A percentile compares a stretch with the other conserved stretches of the same genome.
Conservation (phyloP, 2,797 vertebrate species). For the Aeoliscus strigatus region DNA sequence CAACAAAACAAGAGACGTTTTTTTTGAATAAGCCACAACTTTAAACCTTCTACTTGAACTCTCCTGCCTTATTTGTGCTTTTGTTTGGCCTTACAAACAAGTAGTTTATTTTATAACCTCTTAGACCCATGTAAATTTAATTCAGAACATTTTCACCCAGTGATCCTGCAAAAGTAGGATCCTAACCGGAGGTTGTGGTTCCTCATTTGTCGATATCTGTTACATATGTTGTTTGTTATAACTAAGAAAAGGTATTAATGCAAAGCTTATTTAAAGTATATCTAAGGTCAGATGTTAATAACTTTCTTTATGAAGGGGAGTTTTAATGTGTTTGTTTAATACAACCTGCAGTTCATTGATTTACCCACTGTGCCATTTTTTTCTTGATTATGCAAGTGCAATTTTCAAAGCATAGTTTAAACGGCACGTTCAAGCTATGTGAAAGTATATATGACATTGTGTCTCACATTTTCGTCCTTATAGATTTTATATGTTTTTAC, state of each 20-base stretch:
- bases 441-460: slow-evolving; percentile 39
- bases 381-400: slow-evolving; percentile 59
- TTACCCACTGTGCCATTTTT: slow-evolving; percentile 52
- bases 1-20: slow-evolving; percentile 22
- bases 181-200: no score
- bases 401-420: slow-evolving; percentile 44
- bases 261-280: slow-evolving; percentile 64
- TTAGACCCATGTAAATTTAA: no score
- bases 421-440: slow-evolving; percentile 29
- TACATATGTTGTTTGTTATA: slow-evolving; percentile 31
- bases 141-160: no score
- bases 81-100: slow-evolving; percentile 43
- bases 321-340: slow-evolving; percentile 51
- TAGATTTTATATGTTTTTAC: slow-evolving; percentile 53
- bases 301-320: slow-evolving; percentile 50
- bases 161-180: no score
- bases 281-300: slow-evolving; percentile 60
- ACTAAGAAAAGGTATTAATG: slow-evolving; percentile 44
- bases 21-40: slow-evolving; percentile 18
- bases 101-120: no score
- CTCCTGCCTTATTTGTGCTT: slow-evolving; percentile 41
- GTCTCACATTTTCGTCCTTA: slow-evolving; percentile 40
- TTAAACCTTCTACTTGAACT: slow-evolving; percentile 30
- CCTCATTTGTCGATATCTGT: no score
- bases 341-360: slow-evolving; percentile 25